Conservation (phyloP, 1,140 invertebrate species). For the Zaprionus capensis region DNA sequence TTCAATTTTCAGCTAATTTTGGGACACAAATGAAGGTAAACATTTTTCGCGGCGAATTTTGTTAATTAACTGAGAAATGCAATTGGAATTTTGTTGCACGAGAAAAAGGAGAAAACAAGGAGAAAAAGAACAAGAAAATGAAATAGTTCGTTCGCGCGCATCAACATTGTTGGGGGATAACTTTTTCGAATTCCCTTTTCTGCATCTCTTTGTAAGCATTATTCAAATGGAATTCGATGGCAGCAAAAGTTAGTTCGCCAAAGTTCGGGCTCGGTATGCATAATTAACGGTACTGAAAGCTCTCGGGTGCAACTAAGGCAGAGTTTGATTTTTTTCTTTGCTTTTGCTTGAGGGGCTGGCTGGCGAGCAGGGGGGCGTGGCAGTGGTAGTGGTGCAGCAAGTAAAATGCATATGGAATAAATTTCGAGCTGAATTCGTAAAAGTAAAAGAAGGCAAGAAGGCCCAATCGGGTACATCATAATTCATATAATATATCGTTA, state of each 20-base stretch:
- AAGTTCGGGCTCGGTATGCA: slow-evolving; percentile 35
- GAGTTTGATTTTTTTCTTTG: neutral
- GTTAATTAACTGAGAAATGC: slow-evolving; percentile 19
- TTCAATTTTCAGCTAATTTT: neutral
- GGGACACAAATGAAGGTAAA: neutral
- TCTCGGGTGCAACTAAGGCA: slow-evolving; percentile 34
- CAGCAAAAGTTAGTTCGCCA: slow-evolving; percentile 27
- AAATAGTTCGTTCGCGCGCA: slow-evolving; percentile 20
- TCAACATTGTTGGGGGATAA: slow-evolving; percentile 5
- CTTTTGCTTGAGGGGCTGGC: neutral
- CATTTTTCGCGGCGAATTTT: neutral
- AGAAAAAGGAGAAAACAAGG: slow-evolving; percentile 1
- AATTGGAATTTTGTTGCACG: slow-evolving; percentile 9
- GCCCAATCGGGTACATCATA: slow-evolving; percentile 21
- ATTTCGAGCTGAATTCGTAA: slow-evolving; percentile 18
- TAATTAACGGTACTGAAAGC: slow-evolving; percentile 47
- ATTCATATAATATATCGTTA: neutral
- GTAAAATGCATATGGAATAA: slow-evolving; percentile 29
- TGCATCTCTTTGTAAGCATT: slow-evolving; percentile 22
- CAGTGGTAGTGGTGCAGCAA: slow-evolving; percentile 31
- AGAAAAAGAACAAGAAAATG: slow-evolving; percentile 3
- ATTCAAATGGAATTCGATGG: slow-evolving; percentile 30
- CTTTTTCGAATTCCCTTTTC: slow-evolving; percentile 9
- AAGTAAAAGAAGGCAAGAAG: slow-evolving; percentile 45
- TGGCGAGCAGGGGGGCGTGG: slow-evolving; percentile 16